Conservation (phyloP, 2,888 invertebrate genomes). For the Cremastinae sp. region DNA sequence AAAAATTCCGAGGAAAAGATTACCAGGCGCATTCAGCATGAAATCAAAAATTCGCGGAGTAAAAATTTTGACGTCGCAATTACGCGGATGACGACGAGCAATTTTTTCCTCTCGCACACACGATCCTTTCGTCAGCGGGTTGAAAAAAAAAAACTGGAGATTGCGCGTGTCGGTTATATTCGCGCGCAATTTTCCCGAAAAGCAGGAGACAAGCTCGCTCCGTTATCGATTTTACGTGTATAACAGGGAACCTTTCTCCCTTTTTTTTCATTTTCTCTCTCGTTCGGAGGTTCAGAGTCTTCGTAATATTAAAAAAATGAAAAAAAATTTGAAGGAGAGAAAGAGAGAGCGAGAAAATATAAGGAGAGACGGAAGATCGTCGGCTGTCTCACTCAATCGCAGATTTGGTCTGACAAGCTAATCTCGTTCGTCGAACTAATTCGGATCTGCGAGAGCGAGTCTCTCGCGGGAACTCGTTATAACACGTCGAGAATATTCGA, state of each 20-base stretch:
- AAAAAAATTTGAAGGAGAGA: slow-evolving; percentile 21
- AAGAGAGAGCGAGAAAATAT: slow-evolving; percentile 33
- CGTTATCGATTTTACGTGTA: slow-evolving; percentile 60
- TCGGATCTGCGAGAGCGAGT: slow-evolving; percentile 10
- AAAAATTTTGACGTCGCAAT: slow-evolving; percentile 1
- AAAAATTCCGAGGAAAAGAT: not conserved
- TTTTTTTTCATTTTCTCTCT: slow-evolving; percentile 27
- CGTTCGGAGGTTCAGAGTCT: slow-evolving; percentile 4
- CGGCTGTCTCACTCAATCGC: not conserved
- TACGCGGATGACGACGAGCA: slow-evolving; percentile 17
- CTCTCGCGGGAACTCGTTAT: slow-evolving; percentile 6
- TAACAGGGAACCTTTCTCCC: slow-evolving; percentile 44
- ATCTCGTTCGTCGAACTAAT: slow-evolving; percentile 49
- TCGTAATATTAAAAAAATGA: not conserved
- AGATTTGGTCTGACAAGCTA: slow-evolving; percentile 37
- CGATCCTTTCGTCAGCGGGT: not conserved
- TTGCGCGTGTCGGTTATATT: slow-evolving; percentile 9
- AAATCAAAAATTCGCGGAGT: slow-evolving; percentile 15
- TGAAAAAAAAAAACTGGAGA: not conserved
- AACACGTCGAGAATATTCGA: slow-evolving; percentile 28
- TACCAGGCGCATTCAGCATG: not conserved
- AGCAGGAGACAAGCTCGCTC: slow-evolving; percentile 38
- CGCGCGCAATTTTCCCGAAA: slow-evolving; percentile 57
- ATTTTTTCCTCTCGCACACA: not conserved
- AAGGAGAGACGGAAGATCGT: slow-evolving; percentile 9